A percentile compares a stretch with the other conserved stretches of the same genome.
Evolutionary conservation across 1,140 invertebrate species (phyloP).

Genomic region (Saxidomus purpurata): DNA sequence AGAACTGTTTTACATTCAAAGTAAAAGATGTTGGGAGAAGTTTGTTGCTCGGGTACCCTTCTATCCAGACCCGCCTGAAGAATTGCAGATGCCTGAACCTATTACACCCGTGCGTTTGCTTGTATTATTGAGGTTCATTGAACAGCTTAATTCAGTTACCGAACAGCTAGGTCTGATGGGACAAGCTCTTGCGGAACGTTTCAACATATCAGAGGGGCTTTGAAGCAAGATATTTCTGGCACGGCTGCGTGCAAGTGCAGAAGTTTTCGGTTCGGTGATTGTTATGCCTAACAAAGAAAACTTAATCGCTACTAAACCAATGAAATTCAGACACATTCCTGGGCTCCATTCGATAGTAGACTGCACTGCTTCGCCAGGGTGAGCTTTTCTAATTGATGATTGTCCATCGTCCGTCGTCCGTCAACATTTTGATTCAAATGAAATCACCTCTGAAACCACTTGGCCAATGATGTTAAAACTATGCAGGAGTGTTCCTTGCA

Average conservation of each 20-base stretch:
- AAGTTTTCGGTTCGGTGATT: not conserved
- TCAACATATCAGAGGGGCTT: slow-evolving; percentile 47
- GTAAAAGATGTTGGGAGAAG: not conserved
- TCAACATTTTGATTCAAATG: too few relatives aligned
- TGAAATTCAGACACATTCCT: not conserved
- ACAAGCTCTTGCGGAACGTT: slow-evolving; percentile 37
- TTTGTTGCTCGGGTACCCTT: too few relatives aligned
- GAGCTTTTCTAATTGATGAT: too few relatives aligned
- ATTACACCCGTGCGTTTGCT: too few relatives aligned
- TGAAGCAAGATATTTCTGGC: slow-evolving; percentile 37
- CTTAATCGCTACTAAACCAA: slow-evolving; percentile 46
- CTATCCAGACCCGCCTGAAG: not conserved
- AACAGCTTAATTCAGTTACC: not conserved
- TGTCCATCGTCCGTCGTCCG: too few relatives aligned
- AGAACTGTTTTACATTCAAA: not conserved
- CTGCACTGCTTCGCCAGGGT: too few relatives aligned
- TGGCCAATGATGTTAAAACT: too few relatives aligned
- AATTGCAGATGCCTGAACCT: not conserved
- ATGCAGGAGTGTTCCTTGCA: too few relatives aligned
- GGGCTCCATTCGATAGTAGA: slow-evolving; percentile 49
- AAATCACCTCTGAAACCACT: too few relatives aligned
- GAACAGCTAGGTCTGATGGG: slow-evolving; percentile 14
- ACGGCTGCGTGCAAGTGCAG: slow-evolving; percentile 28
- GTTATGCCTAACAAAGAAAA: not conserved
- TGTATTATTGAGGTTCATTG: not conserved